A percentile compares a stretch with the other conserved stretches of the same genome.
Conservation (phyloP, 2,888 invertebrate species). For the Morpho achilles region DNA sequence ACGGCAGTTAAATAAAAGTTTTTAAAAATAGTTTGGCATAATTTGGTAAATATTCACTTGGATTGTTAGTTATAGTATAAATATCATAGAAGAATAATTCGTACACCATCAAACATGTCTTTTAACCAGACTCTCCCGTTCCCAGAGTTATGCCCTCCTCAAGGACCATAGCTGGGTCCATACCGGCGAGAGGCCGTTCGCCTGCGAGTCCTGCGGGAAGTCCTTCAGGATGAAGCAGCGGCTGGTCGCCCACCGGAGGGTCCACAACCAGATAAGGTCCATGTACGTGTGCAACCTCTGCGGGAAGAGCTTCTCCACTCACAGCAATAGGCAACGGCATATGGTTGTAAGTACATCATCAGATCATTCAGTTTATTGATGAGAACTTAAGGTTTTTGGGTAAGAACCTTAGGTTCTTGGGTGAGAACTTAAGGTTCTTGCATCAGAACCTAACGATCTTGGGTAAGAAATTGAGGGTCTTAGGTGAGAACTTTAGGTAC, state of each 20-base stretch:
- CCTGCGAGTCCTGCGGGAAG: slow-evolving; percentile 62
- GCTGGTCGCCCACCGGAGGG: slow-evolving; percentile 55
- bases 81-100: background rate
- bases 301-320: slow-evolving; percentile 63
- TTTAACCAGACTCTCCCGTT: too few relatives aligned
- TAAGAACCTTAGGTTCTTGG: background rate
- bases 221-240: slow-evolving; percentile 62
- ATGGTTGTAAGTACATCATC: slow-evolving; percentile 60
- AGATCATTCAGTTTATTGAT: background rate
- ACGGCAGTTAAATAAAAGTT: too few relatives aligned
- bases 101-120: too few relatives aligned
- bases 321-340: slow-evolving; percentile 62
- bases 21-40: too few relatives aligned
- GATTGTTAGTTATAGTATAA: too few relatives aligned
- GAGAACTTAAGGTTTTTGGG: background rate
- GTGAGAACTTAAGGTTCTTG: background rate
- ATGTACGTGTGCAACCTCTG: slow-evolving; percentile 54
- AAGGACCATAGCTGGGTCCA: slow-evolving; percentile 72
- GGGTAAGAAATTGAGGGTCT: background rate
- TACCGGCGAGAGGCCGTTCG: slow-evolving; percentile 66
- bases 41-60: too few relatives aligned
- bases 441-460: background rate
- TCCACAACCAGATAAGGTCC: slow-evolving; percentile 48
- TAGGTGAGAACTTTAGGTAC: background rate
- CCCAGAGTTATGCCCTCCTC: slow-evolving; percentile 60